Evolutionary conservation across 2,888 invertebrate genomes (phyloP).

Genomic region (Lasius fuliginosus): DNA sequence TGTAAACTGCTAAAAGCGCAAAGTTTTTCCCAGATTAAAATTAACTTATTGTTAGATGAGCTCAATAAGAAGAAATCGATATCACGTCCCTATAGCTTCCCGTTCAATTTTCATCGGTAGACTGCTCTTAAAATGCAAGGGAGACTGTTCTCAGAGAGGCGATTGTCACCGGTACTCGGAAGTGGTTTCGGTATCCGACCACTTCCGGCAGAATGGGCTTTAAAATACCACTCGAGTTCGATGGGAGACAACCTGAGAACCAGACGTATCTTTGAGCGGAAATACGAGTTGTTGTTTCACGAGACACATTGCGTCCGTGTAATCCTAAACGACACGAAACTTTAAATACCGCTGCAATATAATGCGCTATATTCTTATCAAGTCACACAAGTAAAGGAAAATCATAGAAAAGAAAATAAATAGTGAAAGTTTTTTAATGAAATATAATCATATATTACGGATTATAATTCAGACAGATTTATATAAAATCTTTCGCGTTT

Average conservation of each 20-base stretch:
- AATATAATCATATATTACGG: background rate
- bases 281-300: constrained; percentile 47
- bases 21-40: constrained; percentile 36
- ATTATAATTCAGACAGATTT: background rate
- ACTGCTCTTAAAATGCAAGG: constrained; percentile 66
- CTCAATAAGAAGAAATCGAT: constrained; percentile 64
- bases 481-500: background rate
- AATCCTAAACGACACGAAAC: constrained; percentile 46
- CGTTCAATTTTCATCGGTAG: constrained; percentile 69
- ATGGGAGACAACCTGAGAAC: constrained; percentile 61
- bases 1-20: background rate
- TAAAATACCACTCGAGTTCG: constrained; percentile 59
- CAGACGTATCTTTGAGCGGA: constrained; percentile 50
- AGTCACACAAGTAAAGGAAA: background rate
- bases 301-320: constrained; percentile 40
- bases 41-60: constrained; percentile 35
- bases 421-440: background rate
- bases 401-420: background rate
- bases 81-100: constrained; percentile 59
- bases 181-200: constrained; percentile 75
- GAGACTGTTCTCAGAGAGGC: constrained; percentile 60
- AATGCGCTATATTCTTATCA: background rate
- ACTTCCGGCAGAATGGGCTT: constrained; percentile 70
- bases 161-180: constrained; percentile 74
- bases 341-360: constrained; percentile 16